Conservation (phyloP, 2,797 vertebrate species). For the Melanotaenia nigrans region DNA sequence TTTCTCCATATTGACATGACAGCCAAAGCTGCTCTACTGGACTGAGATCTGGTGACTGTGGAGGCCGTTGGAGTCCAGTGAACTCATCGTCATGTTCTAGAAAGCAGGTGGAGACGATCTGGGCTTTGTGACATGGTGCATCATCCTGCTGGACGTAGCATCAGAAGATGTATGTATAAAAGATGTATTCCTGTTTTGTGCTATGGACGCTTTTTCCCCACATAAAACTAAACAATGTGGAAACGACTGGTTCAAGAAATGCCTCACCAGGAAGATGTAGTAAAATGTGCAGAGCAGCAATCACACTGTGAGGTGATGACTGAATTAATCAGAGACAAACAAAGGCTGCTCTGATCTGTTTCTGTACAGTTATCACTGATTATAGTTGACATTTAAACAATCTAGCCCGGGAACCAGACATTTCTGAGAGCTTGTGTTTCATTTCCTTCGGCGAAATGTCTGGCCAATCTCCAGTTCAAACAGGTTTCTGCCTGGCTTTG, state of each 20-base stretch:
- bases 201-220: background rate
- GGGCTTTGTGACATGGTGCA: too few species aligned
- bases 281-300: constrained; percentile 13
- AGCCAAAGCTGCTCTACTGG: too few species aligned
- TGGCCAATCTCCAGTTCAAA: constrained; percentile 32
- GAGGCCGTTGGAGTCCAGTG: too few species aligned
- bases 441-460: constrained; percentile 19
- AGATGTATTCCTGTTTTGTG: constrained; percentile 21
- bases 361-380: constrained; percentile 5
- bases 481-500: constrained; percentile 2
- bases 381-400: background rate
- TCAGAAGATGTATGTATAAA: background rate
- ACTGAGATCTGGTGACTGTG: too few species aligned
- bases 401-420: constrained; percentile 21
- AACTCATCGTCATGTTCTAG: too few species aligned
- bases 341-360: constrained; percentile 16
- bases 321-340: constrained; percentile 11
- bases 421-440: constrained; percentile 8
- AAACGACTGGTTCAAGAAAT: constrained; percentile 18
- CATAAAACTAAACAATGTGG: constrained; percentile 20
- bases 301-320: background rate
- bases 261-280: constrained; percentile 21
- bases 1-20: too few species aligned
- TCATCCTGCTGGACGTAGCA: too few species aligned
- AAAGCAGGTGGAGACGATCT: too few species aligned